Percentiles rank a stretch among this genome's conserved stretches.
Evolutionary conservation across 2,888 invertebrate genomes (phyloP).

Genomic region (Pammene aurita): DNA sequence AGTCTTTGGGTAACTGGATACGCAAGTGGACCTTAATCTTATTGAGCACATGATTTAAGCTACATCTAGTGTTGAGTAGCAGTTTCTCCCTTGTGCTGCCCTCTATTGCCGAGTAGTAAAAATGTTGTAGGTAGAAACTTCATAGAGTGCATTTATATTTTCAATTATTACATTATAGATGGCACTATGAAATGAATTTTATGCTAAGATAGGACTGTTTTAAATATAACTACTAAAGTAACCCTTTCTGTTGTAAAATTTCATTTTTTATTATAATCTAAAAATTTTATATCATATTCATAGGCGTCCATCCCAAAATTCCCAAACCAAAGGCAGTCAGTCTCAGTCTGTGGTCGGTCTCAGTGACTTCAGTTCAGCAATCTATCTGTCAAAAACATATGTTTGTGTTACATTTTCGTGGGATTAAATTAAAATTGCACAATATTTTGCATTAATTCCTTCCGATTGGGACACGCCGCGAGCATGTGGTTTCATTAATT

Average conservation of each 20-base stretch:
- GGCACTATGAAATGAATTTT: background rate
- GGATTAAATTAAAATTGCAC: slow-evolving; percentile 24
- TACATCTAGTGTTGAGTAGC: slow-evolving; percentile 17
- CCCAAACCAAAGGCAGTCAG: no score
- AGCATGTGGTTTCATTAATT: slow-evolving; percentile 7
- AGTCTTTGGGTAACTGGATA: no score
- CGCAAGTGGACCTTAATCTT: no score
- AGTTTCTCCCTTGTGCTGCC: background rate
- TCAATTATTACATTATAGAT: background rate
- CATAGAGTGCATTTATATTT: slow-evolving; percentile 13
- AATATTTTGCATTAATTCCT: slow-evolving; percentile 24
- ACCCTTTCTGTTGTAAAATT: no score
- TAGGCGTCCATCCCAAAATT: no score
- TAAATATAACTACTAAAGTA: no score
- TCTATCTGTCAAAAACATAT: slow-evolving; percentile 36
- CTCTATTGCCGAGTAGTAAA: slow-evolving; percentile 12
- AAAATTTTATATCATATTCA: no score
- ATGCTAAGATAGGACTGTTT: background rate
- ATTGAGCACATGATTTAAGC: background rate
- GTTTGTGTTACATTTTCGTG: slow-evolving; percentile 14
- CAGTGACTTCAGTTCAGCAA: background rate
- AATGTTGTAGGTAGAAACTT: slow-evolving; percentile 1
- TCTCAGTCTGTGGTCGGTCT: no score
- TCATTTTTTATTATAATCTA: no score
- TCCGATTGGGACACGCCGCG: background rate